Percentiles rank a stretch among this genome's conserved stretches.
Evolutionary conservation across 2,888 invertebrate genomes (phyloP).

Genomic region (Diaphora mendica): DNA sequence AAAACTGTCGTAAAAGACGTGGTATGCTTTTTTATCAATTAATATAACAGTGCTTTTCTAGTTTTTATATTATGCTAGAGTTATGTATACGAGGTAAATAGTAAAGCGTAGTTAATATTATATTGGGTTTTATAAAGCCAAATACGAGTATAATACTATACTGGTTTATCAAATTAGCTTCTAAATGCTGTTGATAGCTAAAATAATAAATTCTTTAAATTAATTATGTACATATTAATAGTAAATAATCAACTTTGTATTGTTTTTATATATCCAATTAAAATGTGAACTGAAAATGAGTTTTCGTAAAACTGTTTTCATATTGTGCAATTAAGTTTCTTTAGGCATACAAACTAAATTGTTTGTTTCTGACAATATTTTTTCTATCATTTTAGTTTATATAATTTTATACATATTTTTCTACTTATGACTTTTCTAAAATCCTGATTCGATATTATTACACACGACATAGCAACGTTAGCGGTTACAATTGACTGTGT

Average conservation of each 20-base stretch:
- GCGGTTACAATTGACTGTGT: slow-evolving; percentile 44
- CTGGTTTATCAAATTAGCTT: too few species aligned
- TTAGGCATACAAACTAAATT: neutral
- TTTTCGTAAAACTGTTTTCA: neutral
- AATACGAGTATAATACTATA: too few species aligned
- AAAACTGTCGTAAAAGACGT: neutral
- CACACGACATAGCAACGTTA: slow-evolving; percentile 24
- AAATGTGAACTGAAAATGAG: neutral
- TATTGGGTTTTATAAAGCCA: too few species aligned
- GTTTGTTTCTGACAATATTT: neutral
- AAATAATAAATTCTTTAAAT: too few species aligned
- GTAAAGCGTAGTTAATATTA: too few species aligned
- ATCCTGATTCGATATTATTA: slow-evolving; percentile 8
- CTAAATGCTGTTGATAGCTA: too few species aligned
- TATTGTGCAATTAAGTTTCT: neutral
- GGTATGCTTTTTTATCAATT: neutral
- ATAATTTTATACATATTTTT: slow-evolving; percentile 8
- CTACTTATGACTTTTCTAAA: too few species aligned
- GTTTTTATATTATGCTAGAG: neutral
- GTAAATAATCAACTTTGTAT: too few species aligned
- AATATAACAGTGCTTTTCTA: neutral
- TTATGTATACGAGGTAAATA: too few species aligned
- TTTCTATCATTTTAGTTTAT: neutral
- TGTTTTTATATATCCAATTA: neutral
- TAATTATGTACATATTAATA: too few species aligned